Percentiles rank a stretch among this genome's conserved stretches.
These are phyloP conservation scores for Scelioninae gen. 2 DNA, from an alignment of 2,888 invertebrate species.

Conservation along the genomic window DNA sequence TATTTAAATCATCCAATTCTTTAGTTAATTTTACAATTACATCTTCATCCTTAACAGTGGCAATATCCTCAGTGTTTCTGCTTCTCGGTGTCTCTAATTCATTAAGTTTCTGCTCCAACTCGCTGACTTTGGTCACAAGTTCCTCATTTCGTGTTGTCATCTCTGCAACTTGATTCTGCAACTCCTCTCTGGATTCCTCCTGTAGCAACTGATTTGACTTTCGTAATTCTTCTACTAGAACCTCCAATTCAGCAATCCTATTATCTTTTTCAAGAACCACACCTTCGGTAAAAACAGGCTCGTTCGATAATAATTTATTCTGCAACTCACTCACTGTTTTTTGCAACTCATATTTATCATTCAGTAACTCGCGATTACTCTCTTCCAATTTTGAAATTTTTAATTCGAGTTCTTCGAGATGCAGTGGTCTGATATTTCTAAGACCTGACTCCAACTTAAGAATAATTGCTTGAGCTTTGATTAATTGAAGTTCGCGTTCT, in stretches of 20 bases:
- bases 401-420: constrained; percentile 65
- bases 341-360: constrained; percentile 71
- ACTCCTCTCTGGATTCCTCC: constrained; percentile 68
- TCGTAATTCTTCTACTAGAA: constrained; percentile 71
- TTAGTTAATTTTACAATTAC: constrained; percentile 79
- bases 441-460: constrained; percentile 68
- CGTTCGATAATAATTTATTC: constrained; percentile 65
- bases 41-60: constrained; percentile 65
- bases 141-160: constrained; percentile 68
- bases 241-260: constrained; percentile 76
- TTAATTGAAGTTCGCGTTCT: constrained; percentile 77
- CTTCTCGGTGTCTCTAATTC: constrained; percentile 67
- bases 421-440: constrained; percentile 63
- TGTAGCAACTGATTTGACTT: constrained; percentile 69
- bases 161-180: constrained; percentile 67
- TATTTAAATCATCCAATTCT: constrained; percentile 85
- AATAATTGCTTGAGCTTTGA: constrained; percentile 69
- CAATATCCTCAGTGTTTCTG: constrained; percentile 61
- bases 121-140: constrained; percentile 64
- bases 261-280: constrained; percentile 69
- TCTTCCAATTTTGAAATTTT: constrained; percentile 67
- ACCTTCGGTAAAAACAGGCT: constrained; percentile 63
- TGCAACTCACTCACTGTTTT: constrained; percentile 69
- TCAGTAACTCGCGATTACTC: constrained; percentile 66
- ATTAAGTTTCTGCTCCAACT: constrained; percentile 67